Conservation (phyloP, 2,888 invertebrate species). For the Cecidostiba fungosa region DNA sequence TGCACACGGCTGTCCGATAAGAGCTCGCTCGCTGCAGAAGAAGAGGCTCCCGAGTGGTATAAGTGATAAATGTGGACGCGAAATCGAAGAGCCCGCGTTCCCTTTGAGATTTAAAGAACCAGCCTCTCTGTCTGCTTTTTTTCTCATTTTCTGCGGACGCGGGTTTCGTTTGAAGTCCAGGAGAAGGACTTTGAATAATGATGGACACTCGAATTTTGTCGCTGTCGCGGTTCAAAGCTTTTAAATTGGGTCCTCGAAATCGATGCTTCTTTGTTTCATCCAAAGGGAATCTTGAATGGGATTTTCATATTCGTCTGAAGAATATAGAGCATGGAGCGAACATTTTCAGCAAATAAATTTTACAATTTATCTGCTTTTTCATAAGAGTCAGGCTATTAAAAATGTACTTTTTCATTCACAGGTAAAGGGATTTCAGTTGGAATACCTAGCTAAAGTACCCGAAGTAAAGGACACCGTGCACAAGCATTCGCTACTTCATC, state of each 20-base stretch:
- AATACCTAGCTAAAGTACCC: slow-evolving; percentile 98
- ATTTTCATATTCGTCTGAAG: neutral
- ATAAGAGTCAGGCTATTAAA: too few relatives aligned
- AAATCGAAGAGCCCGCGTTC: slow-evolving; percentile 17
- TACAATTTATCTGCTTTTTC: neutral
- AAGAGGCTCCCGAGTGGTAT: neutral
- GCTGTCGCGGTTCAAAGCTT: neutral
- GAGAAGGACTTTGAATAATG: slow-evolving; percentile 46
- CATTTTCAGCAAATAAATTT: too few relatives aligned
- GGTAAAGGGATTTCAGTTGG: slow-evolving; percentile 98
- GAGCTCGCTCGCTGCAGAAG: neutral
- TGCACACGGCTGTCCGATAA: neutral
- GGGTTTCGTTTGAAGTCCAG: slow-evolving; percentile 32
- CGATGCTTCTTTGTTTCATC: neutral
- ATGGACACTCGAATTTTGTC: slow-evolving; percentile 24
- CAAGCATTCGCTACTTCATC: slow-evolving; percentile 98
- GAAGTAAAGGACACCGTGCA: slow-evolving; percentile 99
- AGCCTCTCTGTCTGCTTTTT: neutral
- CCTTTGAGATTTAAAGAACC: slow-evolving; percentile 37
- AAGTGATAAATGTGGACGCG: slow-evolving; percentile 36
- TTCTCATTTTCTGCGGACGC: neutral
- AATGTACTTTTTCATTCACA: slow-evolving; percentile 71
- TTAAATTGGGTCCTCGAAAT: slow-evolving; percentile 18
- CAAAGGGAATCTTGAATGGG: neutral
- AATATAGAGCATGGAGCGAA: neutral